These are phyloP conservation scores for Lamprotornis superbus DNA, from an alignment of 2,113 vertebrate species.

Conservation along the genomic window DNA sequence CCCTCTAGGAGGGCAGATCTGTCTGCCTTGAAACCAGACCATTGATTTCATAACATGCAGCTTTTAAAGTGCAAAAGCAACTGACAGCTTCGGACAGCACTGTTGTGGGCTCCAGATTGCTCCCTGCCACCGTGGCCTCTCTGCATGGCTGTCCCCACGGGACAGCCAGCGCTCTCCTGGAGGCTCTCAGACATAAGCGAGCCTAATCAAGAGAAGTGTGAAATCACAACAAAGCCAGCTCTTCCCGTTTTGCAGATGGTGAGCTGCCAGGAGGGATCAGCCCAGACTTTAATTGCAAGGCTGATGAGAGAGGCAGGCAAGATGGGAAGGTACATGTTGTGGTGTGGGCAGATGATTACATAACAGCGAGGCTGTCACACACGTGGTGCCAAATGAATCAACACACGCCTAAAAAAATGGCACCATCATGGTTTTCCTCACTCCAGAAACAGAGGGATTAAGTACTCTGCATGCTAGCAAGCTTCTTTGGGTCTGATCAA, in stretches of 20 bases:
- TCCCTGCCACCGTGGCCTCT: not conserved
- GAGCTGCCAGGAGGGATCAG: slow-evolving; percentile 67
- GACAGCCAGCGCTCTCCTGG: not conserved
- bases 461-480: not conserved
- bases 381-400: not conserved
- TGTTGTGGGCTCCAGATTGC: too few species aligned
- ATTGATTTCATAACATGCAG: not conserved
- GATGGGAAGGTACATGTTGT: not conserved
- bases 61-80: not conserved
- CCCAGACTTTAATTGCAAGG: slow-evolving; percentile 56
- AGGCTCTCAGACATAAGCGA: not conserved
- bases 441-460: not conserved
- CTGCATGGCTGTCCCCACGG: not conserved
- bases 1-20: not conserved
- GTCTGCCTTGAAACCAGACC: not conserved
- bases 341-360: slow-evolving; percentile 31
- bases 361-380: not conserved
- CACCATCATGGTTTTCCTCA: not conserved
- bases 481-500: not conserved
- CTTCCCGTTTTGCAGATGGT: slow-evolving; percentile 65
- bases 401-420: not conserved
- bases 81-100: not conserved
- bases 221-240: slow-evolving; percentile 59
- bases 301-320: slow-evolving; percentile 37
- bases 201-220: slow-evolving; percentile 53